phyloP scores from a whole-genome alignment of 2,113 vertebrate genomes.

The Rhynchomys soricoides region DNA sequence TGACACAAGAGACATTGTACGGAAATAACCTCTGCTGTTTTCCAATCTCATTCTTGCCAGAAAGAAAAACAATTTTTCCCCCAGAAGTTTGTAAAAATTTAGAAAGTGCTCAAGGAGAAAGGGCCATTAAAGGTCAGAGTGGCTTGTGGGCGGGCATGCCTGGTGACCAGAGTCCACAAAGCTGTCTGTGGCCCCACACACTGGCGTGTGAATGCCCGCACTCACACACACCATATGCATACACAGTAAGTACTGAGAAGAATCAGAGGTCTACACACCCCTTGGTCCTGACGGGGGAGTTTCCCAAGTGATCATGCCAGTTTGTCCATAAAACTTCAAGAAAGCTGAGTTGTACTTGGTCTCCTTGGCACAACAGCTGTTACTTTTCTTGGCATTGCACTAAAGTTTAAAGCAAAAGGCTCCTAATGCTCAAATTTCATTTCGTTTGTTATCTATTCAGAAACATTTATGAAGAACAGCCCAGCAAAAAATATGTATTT shows the following conservation, averaged over 20 bases:
- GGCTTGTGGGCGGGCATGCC: neutral
- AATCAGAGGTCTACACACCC: neutral
- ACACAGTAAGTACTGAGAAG: neutral
- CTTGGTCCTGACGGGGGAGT: neutral
- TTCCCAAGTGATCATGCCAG: constrained; percentile 27
- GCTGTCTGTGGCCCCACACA: neutral
- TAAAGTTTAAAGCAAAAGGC: constrained; percentile 43
- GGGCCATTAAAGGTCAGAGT: neutral
- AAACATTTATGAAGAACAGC: constrained; percentile 44
- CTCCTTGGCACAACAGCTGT: constrained; percentile 1
- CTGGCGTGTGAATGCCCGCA: neutral
- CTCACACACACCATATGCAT: neutral
- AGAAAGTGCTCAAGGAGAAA: neutral
- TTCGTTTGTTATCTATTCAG: constrained; percentile 43
- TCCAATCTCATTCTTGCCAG: constrained; percentile 28
- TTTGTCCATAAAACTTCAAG: constrained; percentile 20
- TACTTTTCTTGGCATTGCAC: constrained; percentile 37
- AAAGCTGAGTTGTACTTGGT: constrained; percentile 31
- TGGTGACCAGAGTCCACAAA: neutral
- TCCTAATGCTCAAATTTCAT: constrained; percentile 51
- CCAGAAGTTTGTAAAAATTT: neutral
- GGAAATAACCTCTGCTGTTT: constrained; percentile 62
- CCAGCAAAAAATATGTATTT: neutral
- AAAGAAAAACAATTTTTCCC: neutral
- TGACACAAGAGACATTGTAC: neutral